Percentiles rank a stretch among this genome's conserved stretches.
Conservation (phyloP, 1,140 invertebrate genomes). For the Sminthurides bifidus region DNA sequence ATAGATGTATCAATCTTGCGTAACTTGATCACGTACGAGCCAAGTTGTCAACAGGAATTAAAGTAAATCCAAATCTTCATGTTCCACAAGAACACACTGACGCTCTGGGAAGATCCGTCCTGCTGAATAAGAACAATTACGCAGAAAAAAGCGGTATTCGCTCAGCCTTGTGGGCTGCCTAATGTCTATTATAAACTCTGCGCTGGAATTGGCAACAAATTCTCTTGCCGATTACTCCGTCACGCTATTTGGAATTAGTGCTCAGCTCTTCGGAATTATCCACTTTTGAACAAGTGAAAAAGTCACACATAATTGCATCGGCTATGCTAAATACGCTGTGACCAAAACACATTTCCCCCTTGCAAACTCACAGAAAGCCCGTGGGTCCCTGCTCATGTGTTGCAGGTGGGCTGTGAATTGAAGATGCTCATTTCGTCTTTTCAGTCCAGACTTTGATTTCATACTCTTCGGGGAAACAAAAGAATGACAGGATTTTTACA, state of each 20-base stretch:
- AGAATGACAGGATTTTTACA: neutral
- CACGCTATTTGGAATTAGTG: neutral
- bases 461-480: neutral
- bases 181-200: too few species aligned
- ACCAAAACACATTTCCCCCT: neutral
- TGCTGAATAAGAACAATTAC: neutral
- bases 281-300: neutral
- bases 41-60: conserved; percentile 23
- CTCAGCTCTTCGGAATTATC: neutral
- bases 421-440: neutral
- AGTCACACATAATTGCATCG: conserved; percentile 1
- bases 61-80: conserved; percentile 12
- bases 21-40: conserved; percentile 22
- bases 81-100: conserved; percentile 6
- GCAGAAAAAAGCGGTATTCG: too few species aligned
- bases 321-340: neutral
- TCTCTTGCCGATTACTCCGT: too few species aligned
- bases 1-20: conserved; percentile 19
- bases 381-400: neutral
- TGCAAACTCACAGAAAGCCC: neutral
- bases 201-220: too few species aligned
- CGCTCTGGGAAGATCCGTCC: neutral
- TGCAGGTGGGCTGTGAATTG: neutral
- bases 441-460: neutral
- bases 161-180: too few species aligned